Base-by-base conservation (phyloP, 2,888 invertebrate genomes). In the Himalopsyche kuldschensis region DNA sequence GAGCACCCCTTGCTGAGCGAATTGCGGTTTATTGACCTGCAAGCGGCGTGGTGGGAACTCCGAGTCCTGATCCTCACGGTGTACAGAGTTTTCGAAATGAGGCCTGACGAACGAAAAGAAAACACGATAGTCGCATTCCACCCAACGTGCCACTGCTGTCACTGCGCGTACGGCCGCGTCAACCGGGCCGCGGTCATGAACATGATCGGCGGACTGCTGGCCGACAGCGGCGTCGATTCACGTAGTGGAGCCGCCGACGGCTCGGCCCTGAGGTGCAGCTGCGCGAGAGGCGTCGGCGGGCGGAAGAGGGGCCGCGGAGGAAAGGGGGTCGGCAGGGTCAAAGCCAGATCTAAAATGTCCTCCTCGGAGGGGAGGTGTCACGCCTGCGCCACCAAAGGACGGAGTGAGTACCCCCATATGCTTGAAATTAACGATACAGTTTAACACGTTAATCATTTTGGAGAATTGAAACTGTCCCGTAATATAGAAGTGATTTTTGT, bases 41-140 rank as follows among this genome's bases (percentile, higher is more conserved):
- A 85, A 48, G 77, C 80, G 24, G 84, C 83, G 27, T 85, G 85
- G 85, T 75, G 80, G 75, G 85, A 85, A 75, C 32, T 85, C 46
- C 84, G 84, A 30, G 79, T 81, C 11, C 78, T 85, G 46, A 75
- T 84, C 77, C 69, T 83, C 17, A 80, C 35, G 27, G 47, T 78
- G 10, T 84, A 79, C 78, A 79, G 75, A 10, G 84, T 79, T 69
- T 78, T 78, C 1, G 80, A 81, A 15, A 75, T 48, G 81, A 31
- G 31, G 47, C 24, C 24, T 20, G n/a, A 35, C 78, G 32, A 69
- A 3, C 32, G 55, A 6, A 27, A 41, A 6, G 55, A 76, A n/a
- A 55, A 69, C n/a, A 80, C 83, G 32, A 35, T 83, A 35, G 11
- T 24, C 17, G 84, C 48, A 30, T 77, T 63, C 11, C 20, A 69